phyloP scores from a whole-genome alignment of 2,888 invertebrate genomes.

The Ceriagrion tenellum region DNA sequence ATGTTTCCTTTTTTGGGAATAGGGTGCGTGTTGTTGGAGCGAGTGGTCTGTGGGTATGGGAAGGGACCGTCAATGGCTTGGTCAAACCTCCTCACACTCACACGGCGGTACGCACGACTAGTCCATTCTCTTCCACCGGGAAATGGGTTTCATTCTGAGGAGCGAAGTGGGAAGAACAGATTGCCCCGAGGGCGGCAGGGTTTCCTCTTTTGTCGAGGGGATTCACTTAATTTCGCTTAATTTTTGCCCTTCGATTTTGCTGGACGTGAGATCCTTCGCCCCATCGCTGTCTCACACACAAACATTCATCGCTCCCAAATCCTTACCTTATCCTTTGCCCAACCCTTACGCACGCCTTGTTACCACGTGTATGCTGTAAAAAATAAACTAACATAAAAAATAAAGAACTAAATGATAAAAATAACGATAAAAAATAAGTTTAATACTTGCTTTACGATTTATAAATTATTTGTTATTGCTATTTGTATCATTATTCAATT shows the following conservation, averaged over 20 bases:
- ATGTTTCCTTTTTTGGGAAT: too few relatives aligned
- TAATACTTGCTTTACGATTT: too few relatives aligned
- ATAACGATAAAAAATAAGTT: too few relatives aligned
- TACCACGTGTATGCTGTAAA: background rate
- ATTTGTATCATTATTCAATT: too few relatives aligned
- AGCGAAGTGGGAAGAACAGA: slow-evolving; percentile 44
- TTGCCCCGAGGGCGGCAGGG: background rate
- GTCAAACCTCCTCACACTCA: background rate
- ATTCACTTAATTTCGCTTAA: slow-evolving; percentile 60
- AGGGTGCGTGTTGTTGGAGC: background rate
- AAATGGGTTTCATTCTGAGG: slow-evolving; percentile 48
- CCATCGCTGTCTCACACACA: background rate
- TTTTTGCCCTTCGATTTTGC: slow-evolving; percentile 55
- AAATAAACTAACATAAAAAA: too few relatives aligned
- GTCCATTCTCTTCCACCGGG: background rate
- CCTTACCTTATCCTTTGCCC: too few relatives aligned
- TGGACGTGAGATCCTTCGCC: background rate
- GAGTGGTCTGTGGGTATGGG: background rate
- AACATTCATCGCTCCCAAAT: too few relatives aligned
- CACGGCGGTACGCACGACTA: background rate
- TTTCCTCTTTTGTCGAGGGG: background rate
- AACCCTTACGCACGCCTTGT: background rate
- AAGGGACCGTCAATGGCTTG: background rate
- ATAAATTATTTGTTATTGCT: too few relatives aligned
- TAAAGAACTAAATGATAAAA: too few relatives aligned